Conservation (phyloP, 1,140 invertebrate genomes). For the Aphaenogaster rudis region DNA sequence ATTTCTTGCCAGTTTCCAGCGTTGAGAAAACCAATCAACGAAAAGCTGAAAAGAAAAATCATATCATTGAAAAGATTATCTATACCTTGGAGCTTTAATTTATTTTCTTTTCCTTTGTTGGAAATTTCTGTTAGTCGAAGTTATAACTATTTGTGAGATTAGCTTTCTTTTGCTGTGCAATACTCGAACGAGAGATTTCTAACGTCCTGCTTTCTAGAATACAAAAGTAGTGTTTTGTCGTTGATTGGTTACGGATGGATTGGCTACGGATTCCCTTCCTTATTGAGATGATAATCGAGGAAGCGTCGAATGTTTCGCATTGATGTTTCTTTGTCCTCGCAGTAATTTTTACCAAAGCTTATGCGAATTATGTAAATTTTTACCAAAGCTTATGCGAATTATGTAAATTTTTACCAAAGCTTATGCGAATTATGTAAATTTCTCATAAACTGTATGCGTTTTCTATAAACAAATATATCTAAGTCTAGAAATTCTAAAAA, state of each 20-base stretch:
- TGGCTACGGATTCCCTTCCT: constrained; percentile 15
- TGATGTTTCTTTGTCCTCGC: not conserved
- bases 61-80: constrained; percentile 24
- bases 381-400: not conserved
- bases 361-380: not conserved
- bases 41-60: constrained; percentile 18
- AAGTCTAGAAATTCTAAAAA: too few species aligned
- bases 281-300: constrained; percentile 14
- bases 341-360: not conserved
- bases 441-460: not conserved
- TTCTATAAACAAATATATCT: too few species aligned
- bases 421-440: not conserved
- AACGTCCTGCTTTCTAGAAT: constrained; percentile 49
- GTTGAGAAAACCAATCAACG: constrained; percentile 43
- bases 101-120: not conserved
- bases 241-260: constrained; percentile 53
- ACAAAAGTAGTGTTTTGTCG: constrained; percentile 49
- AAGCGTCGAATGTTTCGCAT: not conserved
- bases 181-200: constrained; percentile 1
- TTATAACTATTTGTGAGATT: constrained; percentile 18
- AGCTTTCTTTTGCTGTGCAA: not conserved
- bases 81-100: not conserved
- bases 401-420: not conserved
- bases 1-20: constrained; percentile 46
- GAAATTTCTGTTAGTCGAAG: not conserved